Conservation (phyloP, 2,113 vertebrate species). For the Mus musculus region DNA sequence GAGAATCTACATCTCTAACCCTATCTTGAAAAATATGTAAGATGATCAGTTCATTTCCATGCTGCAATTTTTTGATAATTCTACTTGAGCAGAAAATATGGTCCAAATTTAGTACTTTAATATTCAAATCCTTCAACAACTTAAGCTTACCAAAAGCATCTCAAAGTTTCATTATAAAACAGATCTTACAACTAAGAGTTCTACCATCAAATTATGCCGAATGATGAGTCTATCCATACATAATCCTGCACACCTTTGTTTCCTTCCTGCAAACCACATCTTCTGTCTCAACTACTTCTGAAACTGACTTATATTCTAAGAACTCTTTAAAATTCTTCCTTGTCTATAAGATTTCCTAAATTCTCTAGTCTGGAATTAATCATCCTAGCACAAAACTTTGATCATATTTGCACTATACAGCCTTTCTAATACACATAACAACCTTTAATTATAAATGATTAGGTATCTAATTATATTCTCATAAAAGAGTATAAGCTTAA, state of each 20-base stretch:
- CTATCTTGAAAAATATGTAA: neutral
- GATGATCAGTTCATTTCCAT: neutral
- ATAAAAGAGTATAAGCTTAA: slow-evolving; percentile 2
- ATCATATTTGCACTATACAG: neutral
- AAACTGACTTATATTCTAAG: neutral
- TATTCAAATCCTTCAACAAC: neutral
- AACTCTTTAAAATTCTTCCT: neutral
- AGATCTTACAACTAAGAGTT: neutral
- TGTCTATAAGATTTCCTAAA: neutral
- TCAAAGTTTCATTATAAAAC: neutral
- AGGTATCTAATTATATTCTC: neutral
- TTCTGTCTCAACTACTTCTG: neutral
- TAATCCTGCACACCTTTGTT: neutral
- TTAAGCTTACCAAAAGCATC: neutral
- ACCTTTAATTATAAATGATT: slow-evolving; percentile 44
- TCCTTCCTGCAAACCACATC: neutral
- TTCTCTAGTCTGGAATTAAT: neutral
- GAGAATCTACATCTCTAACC: neutral
- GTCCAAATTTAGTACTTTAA: neutral
- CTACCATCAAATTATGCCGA: neutral
- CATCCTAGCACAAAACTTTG: neutral
- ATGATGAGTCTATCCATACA: neutral
- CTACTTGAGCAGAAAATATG: neutral
- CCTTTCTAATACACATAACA: neutral
- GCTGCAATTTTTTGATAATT: neutral